Conservation (phyloP, 2,888 invertebrate species). For the Limnephilus lunatus region DNA sequence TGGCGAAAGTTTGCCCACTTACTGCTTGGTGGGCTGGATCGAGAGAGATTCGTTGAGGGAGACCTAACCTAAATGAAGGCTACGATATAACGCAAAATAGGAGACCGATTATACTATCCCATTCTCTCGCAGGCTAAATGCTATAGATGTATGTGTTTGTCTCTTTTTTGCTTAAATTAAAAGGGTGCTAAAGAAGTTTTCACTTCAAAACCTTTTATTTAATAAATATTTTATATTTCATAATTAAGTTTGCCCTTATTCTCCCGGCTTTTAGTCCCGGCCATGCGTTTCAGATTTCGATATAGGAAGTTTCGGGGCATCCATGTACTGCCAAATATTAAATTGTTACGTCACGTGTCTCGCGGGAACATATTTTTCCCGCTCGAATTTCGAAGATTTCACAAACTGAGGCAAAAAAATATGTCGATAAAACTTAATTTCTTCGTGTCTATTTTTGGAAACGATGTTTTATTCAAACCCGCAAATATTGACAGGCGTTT, state of each 20-base stretch:
- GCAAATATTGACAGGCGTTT: neutral
- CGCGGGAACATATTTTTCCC: neutral
- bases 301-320: neutral
- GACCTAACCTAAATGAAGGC: no score
- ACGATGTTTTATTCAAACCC: neutral
- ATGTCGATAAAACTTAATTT: neutral
- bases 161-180: no score
- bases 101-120: no score
- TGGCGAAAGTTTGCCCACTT: no score
- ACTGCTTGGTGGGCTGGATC: no score
- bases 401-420: neutral
- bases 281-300: constrained; percentile 23
- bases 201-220: no score
- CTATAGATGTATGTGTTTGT: no score
- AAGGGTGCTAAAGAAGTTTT: no score
- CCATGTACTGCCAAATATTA: constrained; percentile 27
- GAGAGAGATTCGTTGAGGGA: no score
- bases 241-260: neutral
- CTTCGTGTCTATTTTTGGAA: neutral
- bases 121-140: no score
- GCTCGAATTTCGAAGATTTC: neutral
- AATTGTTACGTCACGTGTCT: constrained; percentile 1
- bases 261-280: neutral
- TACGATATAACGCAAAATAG: no score
- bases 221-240: neutral